Percentiles rank a stretch among this genome's conserved stretches.
phyloP scores from a whole-genome alignment of 2,888 invertebrate species.

The Calameuta filiformis region DNA sequence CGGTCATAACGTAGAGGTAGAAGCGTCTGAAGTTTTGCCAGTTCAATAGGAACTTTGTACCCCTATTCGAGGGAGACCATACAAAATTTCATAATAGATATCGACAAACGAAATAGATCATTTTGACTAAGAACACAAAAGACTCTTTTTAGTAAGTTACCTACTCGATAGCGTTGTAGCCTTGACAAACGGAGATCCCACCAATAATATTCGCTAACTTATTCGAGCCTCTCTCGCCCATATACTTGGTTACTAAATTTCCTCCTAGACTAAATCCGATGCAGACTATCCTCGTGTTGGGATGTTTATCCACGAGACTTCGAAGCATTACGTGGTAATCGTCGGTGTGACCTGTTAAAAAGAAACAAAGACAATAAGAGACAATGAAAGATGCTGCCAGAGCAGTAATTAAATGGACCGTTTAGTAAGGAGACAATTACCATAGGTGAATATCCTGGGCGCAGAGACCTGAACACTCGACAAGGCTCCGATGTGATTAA shows the following conservation, averaged over 20 bases:
- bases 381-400: not conserved
- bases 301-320: constrained; percentile 78
- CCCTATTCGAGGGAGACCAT: constrained; percentile 69
- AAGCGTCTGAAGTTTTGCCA: constrained; percentile 92
- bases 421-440: constrained; percentile 68
- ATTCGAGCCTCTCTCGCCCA: constrained; percentile 79
- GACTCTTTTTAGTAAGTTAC: constrained; percentile 55
- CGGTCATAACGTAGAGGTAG: constrained; percentile 93
- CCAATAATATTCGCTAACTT: constrained; percentile 81
- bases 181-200: constrained; percentile 93
- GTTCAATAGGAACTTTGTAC: constrained; percentile 82
- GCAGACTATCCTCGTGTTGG: constrained; percentile 81
- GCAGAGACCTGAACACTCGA: constrained; percentile 87
- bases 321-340: constrained; percentile 88
- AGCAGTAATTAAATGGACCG: not conserved
- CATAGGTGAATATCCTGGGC: constrained; percentile 91
- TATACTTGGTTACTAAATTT: constrained; percentile 91
- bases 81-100: not conserved
- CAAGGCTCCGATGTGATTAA: constrained; percentile 94
- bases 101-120: not conserved
- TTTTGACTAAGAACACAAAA: not conserved
- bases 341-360: constrained; percentile 83
- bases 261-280: constrained; percentile 96
- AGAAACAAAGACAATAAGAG: not conserved
- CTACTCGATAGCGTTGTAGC: constrained; percentile 92